Evolutionary conservation across 1,140 invertebrate genomes (phyloP), one percentile per base, ranked within the genome.

Genomic region (Drosophila kohkoa): DNA sequence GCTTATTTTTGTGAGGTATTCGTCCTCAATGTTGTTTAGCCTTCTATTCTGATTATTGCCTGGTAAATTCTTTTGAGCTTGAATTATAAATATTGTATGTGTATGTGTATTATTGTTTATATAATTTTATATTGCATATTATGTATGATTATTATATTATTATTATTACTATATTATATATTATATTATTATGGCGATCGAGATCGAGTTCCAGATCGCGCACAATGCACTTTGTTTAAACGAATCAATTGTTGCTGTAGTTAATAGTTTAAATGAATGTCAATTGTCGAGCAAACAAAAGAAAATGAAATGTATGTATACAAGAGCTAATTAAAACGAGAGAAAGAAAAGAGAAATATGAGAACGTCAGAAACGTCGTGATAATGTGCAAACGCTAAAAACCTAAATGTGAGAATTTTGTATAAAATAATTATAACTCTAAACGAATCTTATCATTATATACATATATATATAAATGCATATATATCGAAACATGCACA

Each of bases 41-140:
- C 6, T 25, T 49, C 20, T 28, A 25, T 73, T 54, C 32, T 20
- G 46, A 52, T 52, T 45, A 46, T 57, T 66, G 68, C 68, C 68
- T 64, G 68, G 59, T 71, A 52, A 60, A 54, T 69, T 69, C 45
- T 35, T 25, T 59, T 68, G 70, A 59, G 55, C 70, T 67, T 69
- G 66, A 75, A 46, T 75, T 73, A 62, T 76, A 66, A 65, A 76
- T 66, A 58, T 75, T 70, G 58, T 75, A 57, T 64, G 66, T 75
- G 66, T 71, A 83, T 79, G 83, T 89, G 83, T 88, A 88, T 88
- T 88, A 88, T 88, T 88, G 83, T 88, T 88, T 81, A 87, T 85
- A 82, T 81, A 80, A 76, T 76, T 63, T 77, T 75, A 71, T 80
- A 78, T 74, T 83, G 81, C 81, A 88, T 88, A 88, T 85, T 87